Conservation (phyloP, 53 echinoderm and acorn worm species). For the Holothuria scabra region DNA sequence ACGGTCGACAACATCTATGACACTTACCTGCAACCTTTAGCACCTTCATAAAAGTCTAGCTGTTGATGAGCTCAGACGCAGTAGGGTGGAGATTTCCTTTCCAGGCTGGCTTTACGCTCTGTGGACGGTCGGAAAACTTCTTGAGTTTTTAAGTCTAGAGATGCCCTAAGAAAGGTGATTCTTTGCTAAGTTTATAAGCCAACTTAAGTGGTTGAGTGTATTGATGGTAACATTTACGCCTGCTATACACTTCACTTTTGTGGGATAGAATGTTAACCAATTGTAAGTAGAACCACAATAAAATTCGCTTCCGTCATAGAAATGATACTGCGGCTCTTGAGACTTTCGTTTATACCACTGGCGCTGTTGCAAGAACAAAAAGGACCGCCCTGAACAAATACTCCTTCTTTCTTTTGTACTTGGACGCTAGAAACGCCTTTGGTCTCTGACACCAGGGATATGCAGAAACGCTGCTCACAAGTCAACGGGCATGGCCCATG, state of each 20-base stretch:
- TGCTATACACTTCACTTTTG: conserved; percentile 13
- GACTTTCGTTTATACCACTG: neutral
- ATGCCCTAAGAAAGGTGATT: conserved; percentile 3
- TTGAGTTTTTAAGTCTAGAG: neutral
- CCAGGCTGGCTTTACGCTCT: neutral
- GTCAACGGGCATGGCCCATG: no score
- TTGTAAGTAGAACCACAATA: neutral
- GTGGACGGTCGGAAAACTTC: neutral
- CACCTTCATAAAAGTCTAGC: neutral
- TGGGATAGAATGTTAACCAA: neutral
- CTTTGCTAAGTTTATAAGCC: no score
- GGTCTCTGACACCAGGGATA: no score
- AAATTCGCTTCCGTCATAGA: neutral
- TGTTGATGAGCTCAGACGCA: neutral
- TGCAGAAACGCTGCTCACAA: no score
- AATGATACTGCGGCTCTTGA: conserved; percentile 12
- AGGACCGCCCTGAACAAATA: no score
- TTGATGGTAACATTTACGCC: neutral
- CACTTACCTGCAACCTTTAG: neutral
- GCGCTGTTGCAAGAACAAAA: neutral
- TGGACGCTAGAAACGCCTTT: no score
- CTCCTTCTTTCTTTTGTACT: no score
- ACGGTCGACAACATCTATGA: no score
- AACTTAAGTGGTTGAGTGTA: neutral
- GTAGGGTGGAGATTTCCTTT: neutral